phyloP scores from a whole-genome alignment of 1,140 invertebrate genomes.

The Drosophila seguyi region DNA sequence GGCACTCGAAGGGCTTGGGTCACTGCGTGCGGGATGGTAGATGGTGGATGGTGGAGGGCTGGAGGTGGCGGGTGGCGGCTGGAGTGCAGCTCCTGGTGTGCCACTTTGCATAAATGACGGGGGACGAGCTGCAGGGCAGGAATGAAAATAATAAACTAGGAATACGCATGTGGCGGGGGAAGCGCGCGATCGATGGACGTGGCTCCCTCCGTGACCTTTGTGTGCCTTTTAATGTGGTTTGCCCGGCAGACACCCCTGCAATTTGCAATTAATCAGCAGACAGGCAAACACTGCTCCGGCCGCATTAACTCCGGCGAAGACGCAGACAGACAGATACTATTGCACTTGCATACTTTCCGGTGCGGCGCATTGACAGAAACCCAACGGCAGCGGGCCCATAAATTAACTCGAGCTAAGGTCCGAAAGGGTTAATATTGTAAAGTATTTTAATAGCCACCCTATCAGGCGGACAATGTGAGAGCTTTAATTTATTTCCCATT shows the following conservation, averaged over 20 bases:
- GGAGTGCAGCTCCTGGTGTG: constrained; percentile 46
- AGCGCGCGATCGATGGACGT: constrained; percentile 55
- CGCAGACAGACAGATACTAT: constrained; percentile 10
- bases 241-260: constrained; percentile 77
- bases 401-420: constrained; percentile 57
- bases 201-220: constrained; percentile 71
- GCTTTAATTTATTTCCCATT: constrained; percentile 69
- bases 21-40: constrained; percentile 10
- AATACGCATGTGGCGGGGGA: constrained; percentile 63
- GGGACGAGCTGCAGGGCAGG: constrained; percentile 8
- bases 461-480: constrained; percentile 11
- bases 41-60: neutral
- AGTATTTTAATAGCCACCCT: constrained; percentile 74
- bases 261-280: constrained; percentile 82
- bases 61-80: neutral
- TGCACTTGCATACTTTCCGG: constrained; percentile 54
- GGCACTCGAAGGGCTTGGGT: constrained; percentile 29
- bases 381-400: constrained; percentile 54
- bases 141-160: constrained; percentile 78
- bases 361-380: constrained; percentile 47
- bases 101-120: constrained; percentile 80
- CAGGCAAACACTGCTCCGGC: constrained; percentile 59
- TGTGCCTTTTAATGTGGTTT: constrained; percentile 79
- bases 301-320: constrained; percentile 28
- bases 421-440: constrained; percentile 73